Conservation (phyloP, 2,888 invertebrate genomes). For the Chrysolina haemoptera region DNA sequence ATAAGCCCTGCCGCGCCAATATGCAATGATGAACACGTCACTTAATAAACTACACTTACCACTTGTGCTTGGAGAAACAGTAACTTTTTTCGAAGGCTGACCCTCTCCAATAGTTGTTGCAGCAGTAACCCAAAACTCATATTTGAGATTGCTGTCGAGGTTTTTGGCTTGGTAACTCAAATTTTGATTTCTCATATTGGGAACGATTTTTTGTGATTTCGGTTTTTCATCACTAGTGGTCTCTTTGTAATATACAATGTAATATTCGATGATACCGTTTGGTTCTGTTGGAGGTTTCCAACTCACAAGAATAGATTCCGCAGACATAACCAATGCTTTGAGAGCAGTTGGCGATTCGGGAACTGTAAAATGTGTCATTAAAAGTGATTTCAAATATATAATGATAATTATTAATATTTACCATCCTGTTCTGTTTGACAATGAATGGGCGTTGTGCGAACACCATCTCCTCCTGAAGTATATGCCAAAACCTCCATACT, state of each 20-base stretch:
- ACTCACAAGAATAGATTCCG: constrained; percentile 91
- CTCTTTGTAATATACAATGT: constrained; percentile 88
- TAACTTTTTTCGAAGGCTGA: constrained; percentile 89
- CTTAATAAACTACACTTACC: no score
- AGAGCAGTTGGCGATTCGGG: constrained; percentile 95
- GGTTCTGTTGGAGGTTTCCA: constrained; percentile 95
- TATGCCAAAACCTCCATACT: constrained; percentile 97
- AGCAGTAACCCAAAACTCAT: constrained; percentile 96
- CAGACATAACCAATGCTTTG: constrained; percentile 93
- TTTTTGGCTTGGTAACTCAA: constrained; percentile 91
- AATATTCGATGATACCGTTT: constrained; percentile 94
- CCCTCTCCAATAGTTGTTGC: constrained; percentile 96
- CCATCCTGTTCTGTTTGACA: constrained; percentile 97
- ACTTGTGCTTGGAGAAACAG: constrained; percentile 86
- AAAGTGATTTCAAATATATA: neutral
- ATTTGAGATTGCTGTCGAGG: constrained; percentile 85
- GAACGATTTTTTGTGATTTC: constrained; percentile 83
- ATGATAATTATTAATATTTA: constrained; percentile 66
- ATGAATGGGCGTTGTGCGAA: constrained; percentile 88
- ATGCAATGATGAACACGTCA: no score
- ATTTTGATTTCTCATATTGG: constrained; percentile 76
- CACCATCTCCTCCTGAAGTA: constrained; percentile 96
- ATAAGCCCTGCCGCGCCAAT: no score
- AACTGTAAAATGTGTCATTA: constrained; percentile 72
- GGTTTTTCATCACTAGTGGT: constrained; percentile 72